Percentiles rank a stretch among this genome's conserved stretches.
Conservation (phyloP, 2,797 vertebrate genomes). For the Poecilia wingei region DNA sequence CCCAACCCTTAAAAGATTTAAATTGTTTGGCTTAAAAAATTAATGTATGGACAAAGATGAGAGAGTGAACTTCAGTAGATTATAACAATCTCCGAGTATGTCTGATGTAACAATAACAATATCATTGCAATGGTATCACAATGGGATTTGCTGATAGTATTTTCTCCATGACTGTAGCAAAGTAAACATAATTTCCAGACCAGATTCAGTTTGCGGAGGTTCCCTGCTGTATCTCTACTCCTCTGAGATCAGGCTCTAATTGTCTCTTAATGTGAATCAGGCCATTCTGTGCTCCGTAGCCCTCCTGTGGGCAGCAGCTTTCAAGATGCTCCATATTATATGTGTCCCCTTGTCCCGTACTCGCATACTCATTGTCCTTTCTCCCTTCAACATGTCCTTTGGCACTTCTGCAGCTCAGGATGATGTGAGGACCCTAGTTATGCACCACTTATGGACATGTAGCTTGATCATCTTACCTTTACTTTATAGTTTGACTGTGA, state of each 20-base stretch:
- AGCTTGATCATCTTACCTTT: constrained; percentile 13
- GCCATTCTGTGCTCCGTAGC: constrained; percentile 60
- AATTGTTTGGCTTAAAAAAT: neutral
- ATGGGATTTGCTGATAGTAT: constrained; percentile 24
- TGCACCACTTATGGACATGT: constrained; percentile 27
- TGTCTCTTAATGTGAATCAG: constrained; percentile 79
- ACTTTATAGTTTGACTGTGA: constrained; percentile 3
- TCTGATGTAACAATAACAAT: constrained; percentile 6
- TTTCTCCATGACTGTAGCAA: constrained; percentile 21
- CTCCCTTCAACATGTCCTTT: constrained; percentile 43
- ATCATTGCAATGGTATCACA: neutral
- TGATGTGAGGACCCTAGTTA: constrained; percentile 61
- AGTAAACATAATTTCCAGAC: constrained; percentile 52
- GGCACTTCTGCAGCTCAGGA: constrained; percentile 52
- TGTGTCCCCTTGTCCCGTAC: constrained; percentile 15
- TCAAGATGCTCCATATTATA: constrained; percentile 47
- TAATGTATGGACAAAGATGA: constrained; percentile 2
- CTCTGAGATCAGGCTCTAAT: constrained; percentile 71
- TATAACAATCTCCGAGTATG: neutral
- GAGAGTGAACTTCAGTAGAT: neutral
- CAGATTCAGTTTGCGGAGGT: constrained; percentile 52
- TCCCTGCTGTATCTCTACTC: constrained; percentile 59
- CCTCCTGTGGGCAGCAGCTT: constrained; percentile 59
- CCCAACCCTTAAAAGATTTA: neutral
- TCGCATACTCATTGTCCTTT: constrained; percentile 14